phyloP scores from a whole-genome alignment of 2,113 vertebrate species.

The Melanerpes formicivorus region DNA sequence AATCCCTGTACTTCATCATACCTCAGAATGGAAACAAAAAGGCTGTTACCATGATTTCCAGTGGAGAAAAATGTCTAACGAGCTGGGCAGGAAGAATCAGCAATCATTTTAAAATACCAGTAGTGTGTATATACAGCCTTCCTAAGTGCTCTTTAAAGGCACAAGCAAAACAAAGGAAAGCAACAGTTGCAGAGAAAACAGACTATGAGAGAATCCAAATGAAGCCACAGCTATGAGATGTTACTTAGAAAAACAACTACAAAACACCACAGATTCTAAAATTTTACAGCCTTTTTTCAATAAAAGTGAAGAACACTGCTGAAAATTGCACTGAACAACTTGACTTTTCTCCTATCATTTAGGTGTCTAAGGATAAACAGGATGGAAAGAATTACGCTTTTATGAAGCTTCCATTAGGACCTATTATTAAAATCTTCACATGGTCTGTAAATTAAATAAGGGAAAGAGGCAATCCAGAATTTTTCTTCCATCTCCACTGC shows the following conservation, averaged over 20 bases:
- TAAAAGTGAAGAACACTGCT: not conserved
- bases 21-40: not conserved
- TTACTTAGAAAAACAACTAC: not conserved
- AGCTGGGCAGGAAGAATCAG: not conserved
- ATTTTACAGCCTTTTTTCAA: not conserved
- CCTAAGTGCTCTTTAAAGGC: not conserved
- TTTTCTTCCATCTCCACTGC: not conserved
- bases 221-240: not conserved
- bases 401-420: not conserved
- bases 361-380: not conserved
- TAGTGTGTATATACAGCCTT: not conserved
- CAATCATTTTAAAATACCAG: not conserved
- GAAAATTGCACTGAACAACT: not conserved
- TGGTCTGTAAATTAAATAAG: not conserved
- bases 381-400: not conserved
- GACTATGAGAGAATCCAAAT: not conserved
- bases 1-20: not conserved
- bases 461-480: not conserved
- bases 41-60: not conserved
- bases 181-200: not conserved
- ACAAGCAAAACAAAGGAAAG: not conserved
- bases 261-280: not conserved
- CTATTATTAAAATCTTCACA: conserved; percentile 16
- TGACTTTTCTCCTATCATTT: not conserved
- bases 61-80: not conserved